A percentile compares a stretch with the other conserved stretches of the same genome.
These are phyloP conservation scores for Galendromus occidentalis DNA, from an alignment of 1,140 invertebrate genomes.

Conservation along the genomic window DNA sequence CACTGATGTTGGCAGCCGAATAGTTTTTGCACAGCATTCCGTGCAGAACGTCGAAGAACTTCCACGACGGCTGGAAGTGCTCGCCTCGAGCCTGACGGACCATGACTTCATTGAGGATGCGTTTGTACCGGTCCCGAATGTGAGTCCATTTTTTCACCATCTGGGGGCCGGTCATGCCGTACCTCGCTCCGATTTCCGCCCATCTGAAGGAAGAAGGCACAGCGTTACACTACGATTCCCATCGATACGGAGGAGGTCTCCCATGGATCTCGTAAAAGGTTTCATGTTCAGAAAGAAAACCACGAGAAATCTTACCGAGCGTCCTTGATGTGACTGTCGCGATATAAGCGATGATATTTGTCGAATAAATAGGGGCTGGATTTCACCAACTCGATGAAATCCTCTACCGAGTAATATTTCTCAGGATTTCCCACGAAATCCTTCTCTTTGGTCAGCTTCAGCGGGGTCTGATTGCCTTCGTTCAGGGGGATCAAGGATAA, in stretches of 20 bases:
- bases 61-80: not conserved
- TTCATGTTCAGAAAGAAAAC: not conserved
- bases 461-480: not conserved
- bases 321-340: conserved; percentile 8
- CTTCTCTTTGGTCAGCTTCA: conserved; percentile 4
- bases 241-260: not conserved
- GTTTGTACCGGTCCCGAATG: conserved; percentile 7
- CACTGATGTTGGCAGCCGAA: not conserved
- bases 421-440: conserved; percentile 1
- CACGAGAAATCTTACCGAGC: not conserved
- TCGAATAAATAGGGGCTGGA: not conserved
- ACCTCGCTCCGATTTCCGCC: conserved; percentile 2
- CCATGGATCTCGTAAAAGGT: too few species aligned
- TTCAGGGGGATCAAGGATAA: not conserved
- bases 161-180: conserved; percentile 3
- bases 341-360: conserved; percentile 7
- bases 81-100: not conserved
- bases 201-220: not conserved
- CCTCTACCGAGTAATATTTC: conserved; percentile 3
- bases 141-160: conserved; percentile 9
- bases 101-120: conserved; percentile 5
- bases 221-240: not conserved
- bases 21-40: conserved; percentile 8
- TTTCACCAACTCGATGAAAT: not conserved
- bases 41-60: not conserved